Evolutionary conservation across 2,888 invertebrate species (phyloP), one percentile per base, ranked within the genome.

Genomic region (Synanthedon myopaeformis): DNA sequence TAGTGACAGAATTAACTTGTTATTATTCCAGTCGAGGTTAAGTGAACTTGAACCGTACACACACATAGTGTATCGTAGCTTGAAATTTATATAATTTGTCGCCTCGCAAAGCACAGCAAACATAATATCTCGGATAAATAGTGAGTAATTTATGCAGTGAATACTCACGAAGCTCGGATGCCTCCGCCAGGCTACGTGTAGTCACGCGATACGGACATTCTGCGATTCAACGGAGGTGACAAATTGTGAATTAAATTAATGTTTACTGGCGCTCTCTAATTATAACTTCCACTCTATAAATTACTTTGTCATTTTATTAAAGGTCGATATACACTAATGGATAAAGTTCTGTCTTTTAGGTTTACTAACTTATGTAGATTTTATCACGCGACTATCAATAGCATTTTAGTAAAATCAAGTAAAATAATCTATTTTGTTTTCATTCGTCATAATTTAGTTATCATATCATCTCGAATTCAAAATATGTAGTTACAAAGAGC

Each of bases 131-230:
- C 64, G 67, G 67, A 72, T 76, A 76, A 74, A 73, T 69, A 61
- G 62, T 62, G 66, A 69, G 71, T 83, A 81, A 83, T 85, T 83
- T 83, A 84, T 84, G 77, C 80, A 72, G 71, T 63, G 64, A 76
- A 76, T 70, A 76, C 75, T 77, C 78, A 77, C 74, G 76, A 76
- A 72, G 73, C 65, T 66, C 66, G 72, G 75, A 78, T 74, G 74
- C 68, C 70, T 65, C 69, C 69, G 67, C 61, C 65, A 64, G 61
- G 67, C 66, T 62, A 58, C 62, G 62, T 64, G 59, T 53, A 73
- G 80, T 80, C 83, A 84, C 85, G 85, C 85, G 77, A 86, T 78
- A 61, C 69, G 70, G 60, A 74, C 84, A 84, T 85, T 84, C 82
- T 70, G 64, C 76, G 76, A 76, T 76, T 75, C 72, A 57, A 52